Evolutionary conservation across 2,888 invertebrate genomes (phyloP).

Genomic region (Ophion obscuratus): DNA sequence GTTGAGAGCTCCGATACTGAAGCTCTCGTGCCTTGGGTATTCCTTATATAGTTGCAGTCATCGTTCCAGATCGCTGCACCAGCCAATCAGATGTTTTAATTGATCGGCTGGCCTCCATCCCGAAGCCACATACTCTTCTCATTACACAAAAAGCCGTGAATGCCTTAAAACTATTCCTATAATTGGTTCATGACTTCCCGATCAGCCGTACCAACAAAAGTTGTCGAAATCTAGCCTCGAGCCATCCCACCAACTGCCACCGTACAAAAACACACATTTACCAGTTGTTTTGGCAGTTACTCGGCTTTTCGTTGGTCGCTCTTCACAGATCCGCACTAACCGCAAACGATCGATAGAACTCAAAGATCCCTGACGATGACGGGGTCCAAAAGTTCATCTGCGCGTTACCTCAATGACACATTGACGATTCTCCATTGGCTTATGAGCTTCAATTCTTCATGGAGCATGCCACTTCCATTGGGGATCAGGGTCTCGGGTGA

Average conservation of each 20-base stretch:
- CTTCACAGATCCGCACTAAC: not conserved
- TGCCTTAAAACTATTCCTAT: not conserved
- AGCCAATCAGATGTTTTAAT: no score
- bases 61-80: no score
- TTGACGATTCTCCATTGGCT: not conserved
- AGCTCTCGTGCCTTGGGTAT: no score
- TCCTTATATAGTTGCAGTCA: no score
- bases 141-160: no score
- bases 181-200: not conserved
- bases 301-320: not conserved
- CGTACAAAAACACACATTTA: not conserved
- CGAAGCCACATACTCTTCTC: no score
- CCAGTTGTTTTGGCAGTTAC: not conserved
- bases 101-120: no score
- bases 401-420: not conserved
- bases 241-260: no score
- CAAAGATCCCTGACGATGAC: not conserved
- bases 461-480: not conserved
- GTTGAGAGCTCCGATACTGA: no score
- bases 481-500: not conserved
- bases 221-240: not conserved
- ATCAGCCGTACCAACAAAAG: not conserved
- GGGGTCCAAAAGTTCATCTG: not conserved
- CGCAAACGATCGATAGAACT: not conserved
- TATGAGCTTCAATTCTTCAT: not conserved